Base-by-base conservation (phyloP, 2,797 vertebrate species). In the Miichthys miiuy region DNA sequence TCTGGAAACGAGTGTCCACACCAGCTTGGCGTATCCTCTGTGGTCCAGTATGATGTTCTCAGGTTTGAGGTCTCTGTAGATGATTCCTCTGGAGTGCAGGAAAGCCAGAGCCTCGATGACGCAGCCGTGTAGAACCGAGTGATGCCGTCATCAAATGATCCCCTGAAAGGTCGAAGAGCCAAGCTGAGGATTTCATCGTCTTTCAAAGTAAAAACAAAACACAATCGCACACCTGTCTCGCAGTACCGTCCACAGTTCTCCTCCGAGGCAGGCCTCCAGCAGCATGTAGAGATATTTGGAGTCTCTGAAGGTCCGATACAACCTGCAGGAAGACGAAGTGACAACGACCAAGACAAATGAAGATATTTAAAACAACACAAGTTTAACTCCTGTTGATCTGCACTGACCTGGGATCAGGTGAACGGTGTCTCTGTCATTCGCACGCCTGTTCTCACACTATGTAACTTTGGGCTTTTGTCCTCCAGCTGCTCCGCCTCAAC, bases 21-120 rank as follows among this genome's bases (percentile, higher is more conserved):
- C 91, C 85, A 93, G 91, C 58, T 93, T 94, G 82, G 93, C 93
- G 18, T 94, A 95, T 70, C 93, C 94, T 0, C 84, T 27, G 50
- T 88, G 77, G 85, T 95, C 93, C 72, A 95, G 88, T 23, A 94
- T 93, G 78, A 95, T 94, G 85, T 95, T 95, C 84, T 95, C 94
- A 0, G 94, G 94, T 50, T 95, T 95, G 2, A 95, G 92, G 84
- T 95, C 94, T 38, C 94, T 75, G 92, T 94, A 94, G 83, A 95
- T 94, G 88, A 95, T 92, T 3, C 92, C 93, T 77, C 89, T 81
- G 72, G 73, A 82, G 87, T 94, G 94, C 10, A 95, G 90, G 83
- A 89, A 93, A 0, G 85, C 89, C 70, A 95, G 84, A 6, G 93
- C 94, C 69, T 95, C 94, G 0, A 94, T 57, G 16, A 95, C 93